Conservation (phyloP, 2,888 invertebrate species). For the Drosophila prolongata region DNA sequence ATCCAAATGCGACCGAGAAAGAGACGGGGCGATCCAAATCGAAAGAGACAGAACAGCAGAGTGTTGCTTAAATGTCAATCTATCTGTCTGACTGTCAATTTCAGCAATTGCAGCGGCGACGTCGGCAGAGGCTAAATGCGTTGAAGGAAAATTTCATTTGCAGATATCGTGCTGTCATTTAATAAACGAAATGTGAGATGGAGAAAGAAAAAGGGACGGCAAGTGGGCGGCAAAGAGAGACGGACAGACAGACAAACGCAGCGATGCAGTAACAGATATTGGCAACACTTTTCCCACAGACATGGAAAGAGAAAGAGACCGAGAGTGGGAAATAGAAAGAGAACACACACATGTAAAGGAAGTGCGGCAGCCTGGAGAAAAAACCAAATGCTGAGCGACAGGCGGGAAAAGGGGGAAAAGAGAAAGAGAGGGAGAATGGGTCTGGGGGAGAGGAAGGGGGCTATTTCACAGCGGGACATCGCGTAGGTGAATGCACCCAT, state of each 20-base stretch:
- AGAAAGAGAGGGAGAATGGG: background rate
- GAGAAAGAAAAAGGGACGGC: conserved; percentile 9
- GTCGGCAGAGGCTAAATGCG: conserved; percentile 71
- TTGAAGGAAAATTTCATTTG: conserved; percentile 83
- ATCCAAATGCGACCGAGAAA: conserved; percentile 65
- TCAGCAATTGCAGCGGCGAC: conserved; percentile 70
- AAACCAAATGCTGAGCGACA: conserved; percentile 53
- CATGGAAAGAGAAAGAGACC: background rate
- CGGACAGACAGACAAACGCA: conserved; percentile 64
- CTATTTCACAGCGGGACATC: conserved; percentile 65
- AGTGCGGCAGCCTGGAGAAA: conserved; percentile 57
- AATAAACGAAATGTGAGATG: conserved; percentile 80
- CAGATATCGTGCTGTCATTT: conserved; percentile 84
- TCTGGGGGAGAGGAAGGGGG: background rate
- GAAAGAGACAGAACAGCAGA: conserved; percentile 45
- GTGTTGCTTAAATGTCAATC: conserved; percentile 81
- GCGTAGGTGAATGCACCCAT: conserved; percentile 84
- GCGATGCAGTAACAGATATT: conserved; percentile 80
- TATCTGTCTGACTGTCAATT: conserved; percentile 79
- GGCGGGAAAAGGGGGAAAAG: conserved; percentile 18
- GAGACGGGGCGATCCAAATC: background rate
- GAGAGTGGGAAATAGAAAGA: conserved; percentile 4
- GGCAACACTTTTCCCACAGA: conserved; percentile 74
- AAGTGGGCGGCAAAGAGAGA: conserved; percentile 7
- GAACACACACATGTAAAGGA: conserved; percentile 59